Evolutionary conservation across 2,113 vertebrate genomes (phyloP).

Genomic region (Hiodon tergisus): DNA sequence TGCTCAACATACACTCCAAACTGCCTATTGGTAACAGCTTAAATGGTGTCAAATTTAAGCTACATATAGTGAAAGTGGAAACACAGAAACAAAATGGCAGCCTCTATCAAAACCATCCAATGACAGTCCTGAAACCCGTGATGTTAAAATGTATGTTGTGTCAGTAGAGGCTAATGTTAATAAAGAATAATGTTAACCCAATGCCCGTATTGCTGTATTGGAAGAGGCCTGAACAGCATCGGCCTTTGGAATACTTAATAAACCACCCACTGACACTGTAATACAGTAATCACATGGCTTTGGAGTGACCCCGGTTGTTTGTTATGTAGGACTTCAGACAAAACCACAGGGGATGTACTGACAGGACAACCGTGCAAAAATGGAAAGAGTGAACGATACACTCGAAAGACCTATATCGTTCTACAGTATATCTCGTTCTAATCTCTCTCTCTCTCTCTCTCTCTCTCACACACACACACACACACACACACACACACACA

Average conservation of each 20-base stretch:
- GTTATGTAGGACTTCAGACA: background rate
- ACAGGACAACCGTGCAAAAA: background rate
- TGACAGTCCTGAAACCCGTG: background rate
- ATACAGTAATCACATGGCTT: background rate
- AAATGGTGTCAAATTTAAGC: no score
- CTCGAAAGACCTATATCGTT: background rate
- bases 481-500: background rate
- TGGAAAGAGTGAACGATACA: background rate
- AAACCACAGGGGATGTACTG: background rate
- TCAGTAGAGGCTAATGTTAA: background rate
- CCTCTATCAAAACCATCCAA: background rate
- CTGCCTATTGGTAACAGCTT: no score
- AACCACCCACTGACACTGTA: constrained; percentile 18
- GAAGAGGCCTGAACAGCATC: constrained; percentile 36
- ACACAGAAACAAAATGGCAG: constrained; percentile 13
- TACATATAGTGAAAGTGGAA: no score
- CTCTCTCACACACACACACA: constrained; percentile 2
- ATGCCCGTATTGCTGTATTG: background rate
- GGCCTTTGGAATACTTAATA: constrained; percentile 32
- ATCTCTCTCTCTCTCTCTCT: no score
- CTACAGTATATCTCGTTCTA: no score
- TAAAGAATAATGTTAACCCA: background rate
- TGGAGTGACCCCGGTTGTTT: background rate
- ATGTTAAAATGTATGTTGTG: no score
- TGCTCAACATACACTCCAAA: no score